Base-by-base conservation (phyloP, 2,113 vertebrate species). In the Macaca nemestrina region DNA sequence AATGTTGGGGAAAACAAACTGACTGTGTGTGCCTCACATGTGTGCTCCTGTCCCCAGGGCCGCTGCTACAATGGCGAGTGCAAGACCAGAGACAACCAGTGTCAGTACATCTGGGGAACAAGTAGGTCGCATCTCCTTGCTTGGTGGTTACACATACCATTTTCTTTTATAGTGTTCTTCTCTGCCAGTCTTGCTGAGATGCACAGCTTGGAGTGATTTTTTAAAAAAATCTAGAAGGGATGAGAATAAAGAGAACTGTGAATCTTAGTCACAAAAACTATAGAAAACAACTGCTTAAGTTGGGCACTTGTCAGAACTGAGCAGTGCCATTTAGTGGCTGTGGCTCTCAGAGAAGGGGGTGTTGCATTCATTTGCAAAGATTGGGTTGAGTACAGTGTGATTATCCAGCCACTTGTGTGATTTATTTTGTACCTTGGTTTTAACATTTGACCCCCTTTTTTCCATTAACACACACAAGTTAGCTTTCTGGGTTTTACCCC, bases 51-150 rank as follows among this genome's bases (percentile, higher is more conserved):
- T 92, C 87, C 98, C 61, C 98, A 99, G 99, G 99, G 99, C 38
- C 99, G 99, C 97, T 99, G 99, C 98, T 99, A 99, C 97, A 99
- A 96, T 1, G 99, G 99, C 92, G 99, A 99, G 98, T 99, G 99
- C 99, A 99, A 99, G 98, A 99, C 99, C 67, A 99, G 99, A 98
- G 99, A 99, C 95, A 99, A 99, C 99, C 99, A 99, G 94, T 99
- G 99, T 98, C 99, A 99, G 99, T 99, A 99, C 98, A 99, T 99
- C 98, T 99, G 99, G 99, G 99, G 99, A 84, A 97, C 99, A 98
- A 99, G 99, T 99, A 99, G 98, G 99, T 99, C 72, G 30, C 22
- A 6, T 83, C 68, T n/a, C 73, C 61, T 25, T 35, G 87, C 70
- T 18, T 17, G 35, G 0, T 18, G 13, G 17, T 5, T 23, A 12